phyloP scores from a whole-genome alignment of 2,113 vertebrate species.

The Tachycineta bicolor region DNA sequence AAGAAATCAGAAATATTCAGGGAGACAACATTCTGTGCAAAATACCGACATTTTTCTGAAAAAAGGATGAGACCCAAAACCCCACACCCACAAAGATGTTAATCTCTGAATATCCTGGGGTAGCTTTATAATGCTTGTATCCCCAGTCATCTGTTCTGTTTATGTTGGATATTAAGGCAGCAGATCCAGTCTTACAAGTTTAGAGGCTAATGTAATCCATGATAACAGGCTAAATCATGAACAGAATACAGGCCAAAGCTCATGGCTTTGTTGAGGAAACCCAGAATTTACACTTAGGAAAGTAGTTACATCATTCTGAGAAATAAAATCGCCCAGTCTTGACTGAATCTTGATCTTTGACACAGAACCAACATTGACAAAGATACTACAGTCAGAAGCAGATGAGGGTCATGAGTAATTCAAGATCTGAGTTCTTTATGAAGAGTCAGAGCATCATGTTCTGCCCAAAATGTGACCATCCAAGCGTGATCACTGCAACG shows the following conservation, averaged over 20 bases:
- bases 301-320: neutral
- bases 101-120: neutral
- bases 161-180: neutral
- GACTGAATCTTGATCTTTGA: neutral
- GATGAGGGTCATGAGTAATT: neutral
- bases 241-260: neutral
- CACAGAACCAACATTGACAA: neutral
- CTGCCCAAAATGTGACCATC: neutral
- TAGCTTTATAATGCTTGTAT: neutral
- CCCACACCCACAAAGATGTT: neutral
- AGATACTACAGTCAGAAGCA: neutral
- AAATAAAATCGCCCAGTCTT: neutral
- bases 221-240: constrained; percentile 20
- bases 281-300: neutral
- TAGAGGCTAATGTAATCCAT: neutral
- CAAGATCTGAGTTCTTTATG: neutral
- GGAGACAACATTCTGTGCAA: neutral
- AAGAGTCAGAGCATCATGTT: neutral
- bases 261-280: neutral
- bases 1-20: neutral
- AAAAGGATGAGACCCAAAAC: neutral
- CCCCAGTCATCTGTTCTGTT: neutral
- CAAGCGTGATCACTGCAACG: neutral
- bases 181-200: neutral
- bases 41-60: neutral